phyloP scores from a whole-genome alignment of 2,888 invertebrate species.

The Torymus tubicola region DNA sequence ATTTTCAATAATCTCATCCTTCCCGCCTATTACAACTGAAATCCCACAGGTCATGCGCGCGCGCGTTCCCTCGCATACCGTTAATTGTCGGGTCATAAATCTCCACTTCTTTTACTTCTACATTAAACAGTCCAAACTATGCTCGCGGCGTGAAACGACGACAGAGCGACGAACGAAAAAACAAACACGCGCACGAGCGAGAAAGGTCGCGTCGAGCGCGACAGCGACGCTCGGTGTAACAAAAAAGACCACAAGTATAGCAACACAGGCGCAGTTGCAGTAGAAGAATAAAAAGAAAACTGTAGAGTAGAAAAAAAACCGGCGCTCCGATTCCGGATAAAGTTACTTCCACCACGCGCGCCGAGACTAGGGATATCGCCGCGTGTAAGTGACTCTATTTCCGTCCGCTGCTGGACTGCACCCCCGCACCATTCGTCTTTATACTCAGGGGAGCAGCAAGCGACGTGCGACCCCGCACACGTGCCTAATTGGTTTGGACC shows the following conservation, averaged over 20 bases:
- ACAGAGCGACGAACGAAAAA: constrained; percentile 1
- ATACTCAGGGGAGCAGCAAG: not conserved
- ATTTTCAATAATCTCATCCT: constrained; percentile 27
- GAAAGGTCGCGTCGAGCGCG: constrained; percentile 12
- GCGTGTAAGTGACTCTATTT: constrained; percentile 60
- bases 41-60: constrained; percentile 10
- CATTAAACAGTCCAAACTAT: constrained; percentile 12
- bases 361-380: constrained; percentile 35
- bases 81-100: constrained; percentile 49
- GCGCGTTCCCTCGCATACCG: constrained; percentile 7
- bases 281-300: constrained; percentile 6
- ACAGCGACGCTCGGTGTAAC: not conserved
- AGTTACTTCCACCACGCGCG: constrained; percentile 35
- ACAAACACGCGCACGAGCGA: constrained; percentile 5
- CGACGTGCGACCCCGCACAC: constrained; percentile 66
- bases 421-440: constrained; percentile 49
- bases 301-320: not conserved
- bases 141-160: constrained; percentile 18
- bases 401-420: constrained; percentile 49
- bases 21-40: constrained; percentile 1
- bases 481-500: constrained; percentile 74
- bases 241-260: not conserved
- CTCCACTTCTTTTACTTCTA: constrained; percentile 34
- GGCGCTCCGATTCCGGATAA: constrained; percentile 51
- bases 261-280: not conserved